Conservation (phyloP, 2,113 vertebrate species). For the Taxidea taxus region DNA sequence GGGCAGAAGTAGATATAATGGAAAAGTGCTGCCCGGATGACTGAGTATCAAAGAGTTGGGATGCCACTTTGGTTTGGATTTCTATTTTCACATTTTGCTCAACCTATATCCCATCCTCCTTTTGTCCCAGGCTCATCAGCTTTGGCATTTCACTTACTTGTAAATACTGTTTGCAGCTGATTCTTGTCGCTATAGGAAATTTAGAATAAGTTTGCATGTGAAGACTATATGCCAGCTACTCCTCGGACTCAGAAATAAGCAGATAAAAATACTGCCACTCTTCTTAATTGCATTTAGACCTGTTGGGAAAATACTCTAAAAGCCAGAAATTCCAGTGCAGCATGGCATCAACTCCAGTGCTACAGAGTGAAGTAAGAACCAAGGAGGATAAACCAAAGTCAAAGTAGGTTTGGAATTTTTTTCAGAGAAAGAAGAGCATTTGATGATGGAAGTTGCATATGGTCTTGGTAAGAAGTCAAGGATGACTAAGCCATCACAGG, state of each 20-base stretch:
- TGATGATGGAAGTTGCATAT: not conserved
- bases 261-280: not conserved
- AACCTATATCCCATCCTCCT: not conserved
- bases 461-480: not conserved
- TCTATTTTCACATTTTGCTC: not conserved
- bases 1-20: not conserved
- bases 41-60: not conserved
- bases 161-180: not conserved
- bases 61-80: not conserved
- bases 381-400: not conserved
- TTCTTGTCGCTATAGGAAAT: not conserved
- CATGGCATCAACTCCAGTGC: not conserved
- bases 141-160: constrained; percentile 30
- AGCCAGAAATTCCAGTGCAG: not conserved
- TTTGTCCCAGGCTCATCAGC: not conserved
- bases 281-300: not conserved
- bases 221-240: not conserved
- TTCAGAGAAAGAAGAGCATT: not conserved
- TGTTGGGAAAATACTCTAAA: not conserved
- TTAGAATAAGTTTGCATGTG: not conserved
- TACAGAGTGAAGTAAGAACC: not conserved
- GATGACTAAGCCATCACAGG: too few species aligned
- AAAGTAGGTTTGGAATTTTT: not conserved
- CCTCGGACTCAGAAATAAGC: not conserved
- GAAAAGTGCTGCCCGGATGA: not conserved